phyloP scores from a whole-genome alignment of 23 tunicate genomes.

The Halocynthia aurantium region DNA sequence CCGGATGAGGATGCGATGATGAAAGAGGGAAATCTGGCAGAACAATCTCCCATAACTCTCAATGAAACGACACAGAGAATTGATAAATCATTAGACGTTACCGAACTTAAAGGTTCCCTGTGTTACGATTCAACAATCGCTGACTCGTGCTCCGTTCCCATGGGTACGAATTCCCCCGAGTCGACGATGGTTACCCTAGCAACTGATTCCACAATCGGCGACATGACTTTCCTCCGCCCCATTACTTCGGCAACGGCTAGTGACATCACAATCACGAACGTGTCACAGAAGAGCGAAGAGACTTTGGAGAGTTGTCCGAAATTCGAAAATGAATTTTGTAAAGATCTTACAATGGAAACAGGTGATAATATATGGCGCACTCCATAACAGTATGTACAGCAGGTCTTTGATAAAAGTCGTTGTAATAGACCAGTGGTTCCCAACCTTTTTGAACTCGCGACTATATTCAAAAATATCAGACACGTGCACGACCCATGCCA shows the following conservation, averaged over 20 bases:
- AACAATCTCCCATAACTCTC: too few species aligned
- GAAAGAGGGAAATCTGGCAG: too few species aligned
- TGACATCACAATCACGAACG: neutral
- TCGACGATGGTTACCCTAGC: too few species aligned
- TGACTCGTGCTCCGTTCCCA: slow-evolving; percentile 7
- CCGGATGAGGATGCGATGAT: neutral
- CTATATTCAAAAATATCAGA: too few species aligned
- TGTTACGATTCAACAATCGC: slow-evolving; percentile 11
- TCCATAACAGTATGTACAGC: neutral
- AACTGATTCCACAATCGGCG: neutral
- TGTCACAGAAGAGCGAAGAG: neutral
- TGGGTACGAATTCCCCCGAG: neutral
- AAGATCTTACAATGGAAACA: slow-evolving; percentile 21
- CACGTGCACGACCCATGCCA: too few species aligned
- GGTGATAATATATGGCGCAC: neutral
- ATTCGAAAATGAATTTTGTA: too few species aligned
- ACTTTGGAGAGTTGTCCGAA: neutral
- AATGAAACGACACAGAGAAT: neutral
- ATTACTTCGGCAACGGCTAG: neutral
- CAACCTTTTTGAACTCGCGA: too few species aligned
- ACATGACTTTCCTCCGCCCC: slow-evolving; percentile 4
- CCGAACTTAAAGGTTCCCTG: slow-evolving; percentile 5
- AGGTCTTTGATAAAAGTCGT: too few species aligned
- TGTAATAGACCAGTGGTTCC: too few species aligned
- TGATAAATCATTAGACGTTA: neutral